Base-by-base conservation (phyloP, 2,888 invertebrate genomes). In the Troides aeacus region DNA sequence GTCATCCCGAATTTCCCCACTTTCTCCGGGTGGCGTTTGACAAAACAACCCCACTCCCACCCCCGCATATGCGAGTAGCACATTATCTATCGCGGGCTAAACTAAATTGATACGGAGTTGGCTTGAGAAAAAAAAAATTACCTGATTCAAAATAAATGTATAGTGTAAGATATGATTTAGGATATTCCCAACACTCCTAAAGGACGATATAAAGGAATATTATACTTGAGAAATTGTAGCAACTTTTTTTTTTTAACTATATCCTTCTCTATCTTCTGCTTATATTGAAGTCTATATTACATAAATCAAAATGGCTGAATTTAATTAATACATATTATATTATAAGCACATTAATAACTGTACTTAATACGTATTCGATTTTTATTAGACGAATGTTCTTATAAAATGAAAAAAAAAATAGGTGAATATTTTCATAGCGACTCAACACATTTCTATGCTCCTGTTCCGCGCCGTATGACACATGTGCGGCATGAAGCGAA, bases 401-500 rank as follows among this genome's bases (percentile, higher is more conserved):
- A 50, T 17, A 50, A 15, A 15, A 50, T 5, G 0, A 18, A 50
- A 50, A 50, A 50, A 50, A 50, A 50, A 50, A 50, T 17, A 4
- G 17, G 15, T 15, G 15, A 15, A 50, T 50, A 17, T 50, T 50
- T 50, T 50, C 15, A 50, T 50, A 50, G 17, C 57, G 57, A 62
- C 88, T 90, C 88, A 72, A 84, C 69, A 30, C 8, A 21, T 74
- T 72, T 72, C 72, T 2, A 56, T 81, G 78, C 85, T 46, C 82
- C 64, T 72, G 76, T 77, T 78, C 75, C 74, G 71, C 79, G 76
- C 83, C 85, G 81, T 89, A 90, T 92, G 92, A 92, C 90, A 92
- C 89, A 92, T 90, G 90, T 91, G 90, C 85, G 86, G 85, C 85
- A 87, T 87, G 87, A 89, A 90, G 82, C 88, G 86, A 82, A 88